Conservation (phyloP, 2,113 vertebrate species). For the Eulemur macaco region DNA sequence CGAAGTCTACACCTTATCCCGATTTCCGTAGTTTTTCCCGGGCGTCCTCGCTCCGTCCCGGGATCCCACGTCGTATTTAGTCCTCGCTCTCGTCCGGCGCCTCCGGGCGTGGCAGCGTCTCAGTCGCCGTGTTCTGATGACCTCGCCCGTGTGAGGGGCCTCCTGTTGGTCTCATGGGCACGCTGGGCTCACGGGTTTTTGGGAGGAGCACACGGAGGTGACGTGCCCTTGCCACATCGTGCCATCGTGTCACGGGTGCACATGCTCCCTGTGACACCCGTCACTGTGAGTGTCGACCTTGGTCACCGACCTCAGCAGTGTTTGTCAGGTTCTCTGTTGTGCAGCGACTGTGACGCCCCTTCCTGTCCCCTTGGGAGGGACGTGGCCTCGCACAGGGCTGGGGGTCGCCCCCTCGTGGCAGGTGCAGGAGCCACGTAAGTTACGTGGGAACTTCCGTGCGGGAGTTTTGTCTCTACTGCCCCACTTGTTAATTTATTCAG, state of each 20-base stretch:
- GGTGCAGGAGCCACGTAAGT: accelerated
- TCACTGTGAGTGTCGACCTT: neutral
- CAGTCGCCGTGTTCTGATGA: neutral
- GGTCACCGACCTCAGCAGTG: accelerated
- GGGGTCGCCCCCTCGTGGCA: no score
- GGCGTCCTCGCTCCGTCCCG: accelerated
- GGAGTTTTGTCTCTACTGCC: no score
- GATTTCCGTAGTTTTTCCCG: accelerated
- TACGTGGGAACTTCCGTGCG: accelerated
- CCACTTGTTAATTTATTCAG: neutral
- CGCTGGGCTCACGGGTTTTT: neutral
- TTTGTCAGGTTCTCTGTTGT: neutral
- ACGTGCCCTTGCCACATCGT: accelerated
- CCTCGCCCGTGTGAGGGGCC: neutral
- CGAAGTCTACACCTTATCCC: accelerated
- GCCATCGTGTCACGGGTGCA: no score
- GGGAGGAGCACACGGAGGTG: accelerated
- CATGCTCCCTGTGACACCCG: neutral
- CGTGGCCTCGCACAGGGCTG: no score
- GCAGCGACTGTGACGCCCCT: no score
- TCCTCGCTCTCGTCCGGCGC: accelerated
- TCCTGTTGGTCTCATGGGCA: neutral
- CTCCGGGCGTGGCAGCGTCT: neutral
- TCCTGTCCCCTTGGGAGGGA: neutral
- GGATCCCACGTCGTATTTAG: accelerated